A percentile compares a stretch with the other conserved stretches of the same genome.
Conservation (phyloP, 1,140 invertebrate species). For the Drosophila biarmipes region DNA sequence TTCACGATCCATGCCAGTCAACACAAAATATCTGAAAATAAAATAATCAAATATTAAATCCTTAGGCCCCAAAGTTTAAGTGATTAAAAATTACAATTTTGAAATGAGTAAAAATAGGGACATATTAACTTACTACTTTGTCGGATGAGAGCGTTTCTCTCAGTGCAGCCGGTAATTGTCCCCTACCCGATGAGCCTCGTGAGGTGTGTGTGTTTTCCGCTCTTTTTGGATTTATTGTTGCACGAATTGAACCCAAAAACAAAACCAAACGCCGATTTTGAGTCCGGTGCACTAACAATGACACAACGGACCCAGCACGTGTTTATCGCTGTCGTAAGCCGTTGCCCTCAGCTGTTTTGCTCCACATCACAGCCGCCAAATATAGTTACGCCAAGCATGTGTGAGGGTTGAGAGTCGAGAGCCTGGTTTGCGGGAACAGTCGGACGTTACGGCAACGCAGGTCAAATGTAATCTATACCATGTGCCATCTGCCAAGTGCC, state of each 20-base stretch:
- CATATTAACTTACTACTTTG: too few relatives aligned
- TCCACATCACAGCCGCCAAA: constrained; percentile 32
- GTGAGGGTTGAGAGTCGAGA: background rate
- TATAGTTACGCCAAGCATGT: constrained; percentile 36
- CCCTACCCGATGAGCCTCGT: constrained; percentile 2
- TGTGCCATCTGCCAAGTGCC: constrained; percentile 1
- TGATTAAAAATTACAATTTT: too few relatives aligned
- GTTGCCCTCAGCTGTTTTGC: constrained; percentile 13
- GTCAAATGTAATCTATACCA: constrained; percentile 42
- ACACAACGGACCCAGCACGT: constrained; percentile 32
- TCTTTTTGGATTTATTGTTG: constrained; percentile 34
- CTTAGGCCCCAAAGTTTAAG: too few relatives aligned
- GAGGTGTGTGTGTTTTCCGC: constrained; percentile 4
- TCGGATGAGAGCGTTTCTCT: background rate
- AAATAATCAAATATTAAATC: too few relatives aligned
- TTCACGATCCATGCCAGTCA: background rate
- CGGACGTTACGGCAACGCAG: constrained; percentile 4
- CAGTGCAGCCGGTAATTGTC: constrained; percentile 28
- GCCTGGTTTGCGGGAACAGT: constrained; percentile 9
- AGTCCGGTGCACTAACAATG: constrained; percentile 21
- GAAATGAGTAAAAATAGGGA: too few relatives aligned
- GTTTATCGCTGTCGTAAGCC: constrained; percentile 23
- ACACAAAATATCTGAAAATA: background rate
- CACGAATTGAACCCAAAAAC: constrained; percentile 11
- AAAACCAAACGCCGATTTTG: background rate